Evolutionary conservation across 2,888 invertebrate species (phyloP).

Genomic region (Perizoma affinitatum): DNA sequence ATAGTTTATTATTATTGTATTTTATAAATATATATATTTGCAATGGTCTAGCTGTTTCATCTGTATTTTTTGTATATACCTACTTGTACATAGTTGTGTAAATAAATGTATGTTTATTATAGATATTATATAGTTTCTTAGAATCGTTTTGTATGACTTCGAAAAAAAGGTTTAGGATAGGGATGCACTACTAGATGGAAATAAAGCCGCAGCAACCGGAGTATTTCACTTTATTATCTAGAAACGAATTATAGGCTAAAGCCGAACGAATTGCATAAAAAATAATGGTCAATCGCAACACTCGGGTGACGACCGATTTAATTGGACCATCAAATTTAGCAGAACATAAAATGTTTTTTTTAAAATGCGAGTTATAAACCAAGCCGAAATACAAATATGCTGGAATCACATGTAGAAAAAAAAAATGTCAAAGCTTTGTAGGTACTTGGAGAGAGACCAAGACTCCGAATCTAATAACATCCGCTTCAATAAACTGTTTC

Average conservation of each 20-base stretch:
- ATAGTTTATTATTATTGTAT: too few relatives aligned
- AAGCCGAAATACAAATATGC: conserved; percentile 8
- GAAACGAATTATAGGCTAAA: background rate
- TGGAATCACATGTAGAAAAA: conserved; percentile 20
- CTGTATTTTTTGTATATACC: too few relatives aligned
- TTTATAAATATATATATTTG: too few relatives aligned
- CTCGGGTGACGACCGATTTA: conserved; percentile 9
- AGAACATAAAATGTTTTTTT: conserved; percentile 23
- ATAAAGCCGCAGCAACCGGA: too few relatives aligned
- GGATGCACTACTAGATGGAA: too few relatives aligned
- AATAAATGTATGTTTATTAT: too few relatives aligned
- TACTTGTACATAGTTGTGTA: too few relatives aligned
- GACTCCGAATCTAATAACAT: conserved; percentile 1
- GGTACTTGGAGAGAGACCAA: conserved; percentile 5
- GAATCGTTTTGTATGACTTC: too few relatives aligned
- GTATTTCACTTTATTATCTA: too few relatives aligned
- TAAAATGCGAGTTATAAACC: conserved; percentile 14
- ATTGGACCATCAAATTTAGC: conserved; percentile 21
- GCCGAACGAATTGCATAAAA: conserved; percentile 7
- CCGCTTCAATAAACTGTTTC: background rate
- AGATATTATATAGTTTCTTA: too few relatives aligned
- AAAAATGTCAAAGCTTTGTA: conserved; percentile 9
- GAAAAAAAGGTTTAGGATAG: too few relatives aligned
- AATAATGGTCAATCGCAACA: conserved; percentile 11
- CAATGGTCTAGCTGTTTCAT: too few relatives aligned